These are phyloP conservation scores for Morelia viridis DNA, from an alignment of 2,797 vertebrate genomes.

Conservation along the genomic window DNA sequence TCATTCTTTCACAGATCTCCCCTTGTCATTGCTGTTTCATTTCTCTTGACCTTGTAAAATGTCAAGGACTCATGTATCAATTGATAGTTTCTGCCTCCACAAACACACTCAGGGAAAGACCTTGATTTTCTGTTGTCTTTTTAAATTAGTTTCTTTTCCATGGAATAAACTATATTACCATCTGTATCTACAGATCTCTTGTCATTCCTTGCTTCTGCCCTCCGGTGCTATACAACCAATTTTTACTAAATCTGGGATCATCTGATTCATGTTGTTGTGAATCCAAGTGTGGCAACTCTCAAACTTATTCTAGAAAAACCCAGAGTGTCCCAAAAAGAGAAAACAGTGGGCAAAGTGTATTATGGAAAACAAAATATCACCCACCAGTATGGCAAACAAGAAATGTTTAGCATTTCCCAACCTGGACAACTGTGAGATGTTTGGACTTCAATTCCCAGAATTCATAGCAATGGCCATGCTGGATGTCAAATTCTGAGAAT, in stretches of 20 bases:
- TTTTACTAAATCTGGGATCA: neutral
- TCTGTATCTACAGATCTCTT: neutral
- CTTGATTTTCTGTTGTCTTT: conserved; percentile 46
- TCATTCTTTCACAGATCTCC: neutral
- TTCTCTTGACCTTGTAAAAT: conserved; percentile 1
- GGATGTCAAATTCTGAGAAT: neutral
- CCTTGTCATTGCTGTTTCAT: neutral
- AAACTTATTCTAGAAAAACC: neutral
- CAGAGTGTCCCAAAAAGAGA: neutral
- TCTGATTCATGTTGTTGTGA: neutral
- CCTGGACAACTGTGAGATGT: neutral
- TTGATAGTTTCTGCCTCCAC: conserved; percentile 50
- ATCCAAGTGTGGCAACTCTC: neutral
- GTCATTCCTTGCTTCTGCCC: neutral
- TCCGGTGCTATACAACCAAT: neutral
- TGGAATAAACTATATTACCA: neutral
- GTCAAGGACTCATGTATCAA: conserved; percentile 15
- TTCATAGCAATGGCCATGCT: neutral
- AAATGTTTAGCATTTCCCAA: neutral
- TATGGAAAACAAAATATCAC: neutral
- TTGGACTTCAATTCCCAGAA: neutral
- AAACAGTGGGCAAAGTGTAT: neutral
- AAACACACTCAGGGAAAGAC: conserved; percentile 43
- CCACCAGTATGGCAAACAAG: neutral
- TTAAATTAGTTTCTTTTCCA: conserved; percentile 34